Percentiles rank a stretch among this genome's conserved stretches.
Evolutionary conservation across 2,888 invertebrate species (phyloP).

Genomic region (Hetaerina titia): DNA sequence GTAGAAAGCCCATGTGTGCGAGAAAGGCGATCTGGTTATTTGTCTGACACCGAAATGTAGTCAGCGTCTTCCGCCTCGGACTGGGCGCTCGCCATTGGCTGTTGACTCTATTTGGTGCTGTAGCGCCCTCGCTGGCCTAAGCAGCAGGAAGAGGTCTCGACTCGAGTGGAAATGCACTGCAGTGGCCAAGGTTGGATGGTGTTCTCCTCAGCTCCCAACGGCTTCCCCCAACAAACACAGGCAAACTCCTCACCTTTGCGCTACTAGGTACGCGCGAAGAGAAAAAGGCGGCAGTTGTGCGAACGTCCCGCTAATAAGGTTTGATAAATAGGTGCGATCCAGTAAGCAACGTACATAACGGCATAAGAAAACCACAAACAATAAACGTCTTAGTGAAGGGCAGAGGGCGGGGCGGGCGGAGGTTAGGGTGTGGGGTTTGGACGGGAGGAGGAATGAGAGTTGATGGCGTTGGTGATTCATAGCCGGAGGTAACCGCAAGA

Average conservation of each 20-base stretch:
- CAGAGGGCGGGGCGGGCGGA: neutral
- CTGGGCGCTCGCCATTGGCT: no score
- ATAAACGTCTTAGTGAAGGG: constrained; percentile 55
- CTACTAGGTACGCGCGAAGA: neutral
- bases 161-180: neutral
- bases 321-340: constrained; percentile 54
- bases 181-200: no score
- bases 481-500: constrained; percentile 63
- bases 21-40: no score
- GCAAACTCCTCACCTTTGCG: neutral
- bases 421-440: neutral
- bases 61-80: no score
- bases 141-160: neutral
- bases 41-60: no score
- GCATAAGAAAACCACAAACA: constrained; percentile 58
- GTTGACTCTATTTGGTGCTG: no score
- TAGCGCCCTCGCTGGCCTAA: no score
- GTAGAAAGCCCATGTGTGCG: no score
- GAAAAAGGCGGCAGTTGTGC: neutral
- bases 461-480: constrained; percentile 53
- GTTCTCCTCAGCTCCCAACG: no score
- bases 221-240: neutral
- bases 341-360: constrained; percentile 45
- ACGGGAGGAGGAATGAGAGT: constrained; percentile 34
- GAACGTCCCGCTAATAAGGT: constrained; percentile 47